Evolutionary conservation across 2,888 invertebrate species (phyloP), one percentile per base, ranked within the genome.

Genomic region (Drosophila borealis): DNA sequence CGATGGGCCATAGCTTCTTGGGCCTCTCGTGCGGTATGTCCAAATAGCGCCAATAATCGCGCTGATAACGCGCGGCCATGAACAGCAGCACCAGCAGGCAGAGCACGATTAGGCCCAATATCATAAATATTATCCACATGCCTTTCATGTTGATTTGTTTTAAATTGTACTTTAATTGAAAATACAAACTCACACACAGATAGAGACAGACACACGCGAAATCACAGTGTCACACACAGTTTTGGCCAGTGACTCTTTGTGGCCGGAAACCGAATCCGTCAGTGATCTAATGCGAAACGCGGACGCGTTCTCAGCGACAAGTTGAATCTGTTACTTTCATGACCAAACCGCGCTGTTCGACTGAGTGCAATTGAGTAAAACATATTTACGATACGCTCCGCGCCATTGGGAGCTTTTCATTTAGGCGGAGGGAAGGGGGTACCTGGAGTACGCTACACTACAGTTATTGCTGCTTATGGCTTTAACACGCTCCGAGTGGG

Each of bases 21-120:
- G 91, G 91, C 4, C 80, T 55, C 51, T 90, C 89, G 62, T 90
- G 90, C 13, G 91, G 90, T 70, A 92, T 87, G 34, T 78, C 85
- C 78, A 88, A 63, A 59, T 79, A 89, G 34, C 75, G 87, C 90
- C 90, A 91, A 59, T 91, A 91, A 53, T 91, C 81, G 21, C 90
- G 90, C 57, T 88, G 84, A 70, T 91, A 91, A 39, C 78, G 73
- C 3, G 83, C 74, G 11, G 76, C 85, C 42, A 88, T 72, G 53
- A 76, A 62, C 33, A 90, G 53, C 39, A 90, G 69, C 3, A 72
- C 46, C 36, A 90, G 54, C 14, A 89, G 60, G 13, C 80, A 70
- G 29, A 90, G 65, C 44, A 89, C 78, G 36, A 90, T 62, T 53
- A 91, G 54, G 6, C 80, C 88, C 44, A 91, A 59, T 63, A 91